A percentile compares a stretch with the other conserved stretches of the same genome.
These are phyloP conservation scores for Sarcophaga rosellei DNA, from an alignment of 2,888 invertebrate genomes.

Conservation along the genomic window DNA sequence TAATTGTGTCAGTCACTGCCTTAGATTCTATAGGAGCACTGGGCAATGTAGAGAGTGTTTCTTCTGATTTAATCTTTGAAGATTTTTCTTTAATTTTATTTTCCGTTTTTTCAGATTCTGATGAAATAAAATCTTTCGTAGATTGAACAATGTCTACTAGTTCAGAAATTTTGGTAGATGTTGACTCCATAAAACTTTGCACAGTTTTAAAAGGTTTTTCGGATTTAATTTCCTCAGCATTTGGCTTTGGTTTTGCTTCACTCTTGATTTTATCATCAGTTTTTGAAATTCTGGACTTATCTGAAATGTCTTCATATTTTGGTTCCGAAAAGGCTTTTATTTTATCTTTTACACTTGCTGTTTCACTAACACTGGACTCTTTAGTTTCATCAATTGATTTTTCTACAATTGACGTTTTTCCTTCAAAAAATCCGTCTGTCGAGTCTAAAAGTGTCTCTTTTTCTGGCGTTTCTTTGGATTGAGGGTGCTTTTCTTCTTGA, in stretches of 20 bases:
- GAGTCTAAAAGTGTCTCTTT: background rate
- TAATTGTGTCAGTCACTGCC: conserved; percentile 27
- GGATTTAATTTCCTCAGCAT: conserved; percentile 25
- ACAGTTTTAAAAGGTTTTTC: conserved; percentile 30
- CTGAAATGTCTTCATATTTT: conserved; percentile 10
- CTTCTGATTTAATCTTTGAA: background rate
- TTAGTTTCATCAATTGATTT: conserved; percentile 24
- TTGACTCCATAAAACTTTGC: background rate
- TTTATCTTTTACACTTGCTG: conserved; percentile 50
- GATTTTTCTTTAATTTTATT: background rate
- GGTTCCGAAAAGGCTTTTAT: conserved; percentile 54
- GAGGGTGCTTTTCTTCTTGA: conserved; percentile 17
- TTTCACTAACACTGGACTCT: conserved; percentile 11
- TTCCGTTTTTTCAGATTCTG: background rate
- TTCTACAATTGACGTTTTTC: conserved; percentile 31
- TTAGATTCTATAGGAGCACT: conserved; percentile 6
- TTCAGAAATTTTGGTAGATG: conserved; percentile 4
- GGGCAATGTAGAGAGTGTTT: background rate
- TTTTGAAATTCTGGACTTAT: background rate
- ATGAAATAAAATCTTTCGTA: conserved; percentile 27
- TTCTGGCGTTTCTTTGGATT: conserved; percentile 12
- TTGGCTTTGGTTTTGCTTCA: background rate
- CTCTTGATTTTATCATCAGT: conserved; percentile 47
- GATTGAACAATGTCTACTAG: background rate
- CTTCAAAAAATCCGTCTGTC: background rate